A percentile compares a stretch with the other conserved stretches of the same genome.
Conservation (phyloP, 2,113 vertebrate species). For the Vulpes ferrilata region DNA sequence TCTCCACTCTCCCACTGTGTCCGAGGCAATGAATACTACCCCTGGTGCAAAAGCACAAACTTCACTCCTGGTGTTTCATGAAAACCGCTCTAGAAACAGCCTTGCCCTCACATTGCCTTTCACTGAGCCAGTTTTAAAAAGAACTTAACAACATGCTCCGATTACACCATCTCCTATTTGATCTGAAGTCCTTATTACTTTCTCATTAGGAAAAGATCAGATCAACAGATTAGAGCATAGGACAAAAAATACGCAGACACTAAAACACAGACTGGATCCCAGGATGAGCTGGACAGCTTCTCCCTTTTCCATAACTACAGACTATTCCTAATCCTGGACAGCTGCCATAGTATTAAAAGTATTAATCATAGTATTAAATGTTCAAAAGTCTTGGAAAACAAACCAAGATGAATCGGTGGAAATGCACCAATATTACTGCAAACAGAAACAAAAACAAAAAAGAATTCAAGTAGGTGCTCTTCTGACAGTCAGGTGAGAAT, state of each 20-base stretch:
- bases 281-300: not conserved
- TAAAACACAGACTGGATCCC: not conserved
- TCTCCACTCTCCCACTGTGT: not conserved
- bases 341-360: not conserved
- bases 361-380: not conserved
- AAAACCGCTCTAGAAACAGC: not conserved
- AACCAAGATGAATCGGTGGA: not conserved
- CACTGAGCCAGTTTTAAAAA: not conserved
- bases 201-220: not conserved
- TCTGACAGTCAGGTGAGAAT: not conserved
- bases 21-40: not conserved
- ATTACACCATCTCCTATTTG: not conserved
- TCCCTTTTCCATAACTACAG: not conserved
- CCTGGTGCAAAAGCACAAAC: not conserved
- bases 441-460: not conserved
- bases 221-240: not conserved
- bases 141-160: not conserved
- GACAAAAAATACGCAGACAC: not conserved
- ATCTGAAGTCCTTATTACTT: not conserved
- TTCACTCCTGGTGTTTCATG: not conserved
- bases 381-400: not conserved
- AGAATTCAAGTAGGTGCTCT: not conserved
- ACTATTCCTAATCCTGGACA: constrained; percentile 1
- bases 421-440: not conserved
- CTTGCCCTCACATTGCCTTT: not conserved